A percentile compares a stretch with the other conserved stretches of the same genome.
phyloP scores from a whole-genome alignment of 2,888 invertebrate genomes.

The Amblyteles armatorius region DNA sequence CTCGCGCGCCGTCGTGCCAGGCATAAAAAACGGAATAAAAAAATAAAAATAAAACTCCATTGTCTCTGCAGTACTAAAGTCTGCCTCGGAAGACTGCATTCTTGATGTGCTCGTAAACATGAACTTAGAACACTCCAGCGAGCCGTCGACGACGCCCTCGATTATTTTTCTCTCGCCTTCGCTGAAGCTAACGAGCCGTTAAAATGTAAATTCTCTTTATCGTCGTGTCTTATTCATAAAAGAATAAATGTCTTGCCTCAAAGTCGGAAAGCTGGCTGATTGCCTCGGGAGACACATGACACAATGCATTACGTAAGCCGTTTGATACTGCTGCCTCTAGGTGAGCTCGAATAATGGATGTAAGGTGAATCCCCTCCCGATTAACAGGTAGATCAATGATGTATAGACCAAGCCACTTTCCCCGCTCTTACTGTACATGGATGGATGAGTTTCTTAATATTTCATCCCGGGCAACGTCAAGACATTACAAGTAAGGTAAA shows the following conservation, averaged over 20 bases:
- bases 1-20: constrained; percentile 21
- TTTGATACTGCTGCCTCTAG: constrained; percentile 20
- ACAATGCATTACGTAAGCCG: constrained; percentile 21
- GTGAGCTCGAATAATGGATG: not conserved
- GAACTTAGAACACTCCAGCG: not conserved
- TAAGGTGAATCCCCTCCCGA: not conserved
- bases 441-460: too few species aligned
- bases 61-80: not conserved
- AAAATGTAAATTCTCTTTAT: constrained; percentile 37
- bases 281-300: not conserved
- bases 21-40: constrained; percentile 3
- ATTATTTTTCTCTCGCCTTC: constrained; percentile 5
- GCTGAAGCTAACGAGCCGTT: not conserved
- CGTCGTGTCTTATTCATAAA: not conserved
- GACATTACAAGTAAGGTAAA: not conserved
- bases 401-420: too few species aligned
- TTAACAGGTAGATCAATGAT: not conserved
- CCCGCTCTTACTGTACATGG: too few species aligned
- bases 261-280: constrained; percentile 6
- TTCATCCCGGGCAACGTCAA: too few species aligned
- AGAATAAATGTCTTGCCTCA: not conserved
- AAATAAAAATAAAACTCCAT: not conserved
- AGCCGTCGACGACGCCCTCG: not conserved
- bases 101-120: not conserved
- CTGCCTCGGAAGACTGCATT: not conserved